Evolutionary conservation across 2,797 vertebrate species (phyloP).

Genomic region (Mallotus villosus): DNA sequence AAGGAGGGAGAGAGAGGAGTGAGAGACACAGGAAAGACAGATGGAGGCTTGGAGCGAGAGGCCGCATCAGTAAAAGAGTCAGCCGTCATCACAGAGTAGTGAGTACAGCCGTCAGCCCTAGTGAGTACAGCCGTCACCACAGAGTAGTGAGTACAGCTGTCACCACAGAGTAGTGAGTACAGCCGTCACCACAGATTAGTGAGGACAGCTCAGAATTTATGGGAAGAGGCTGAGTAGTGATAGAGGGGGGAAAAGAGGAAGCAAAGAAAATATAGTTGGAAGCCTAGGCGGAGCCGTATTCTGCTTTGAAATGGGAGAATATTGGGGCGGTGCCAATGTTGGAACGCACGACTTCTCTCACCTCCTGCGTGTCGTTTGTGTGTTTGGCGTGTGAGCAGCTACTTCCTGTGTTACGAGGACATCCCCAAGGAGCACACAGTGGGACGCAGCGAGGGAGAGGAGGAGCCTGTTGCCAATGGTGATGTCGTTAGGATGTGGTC

Average conservation of each 20-base stretch:
- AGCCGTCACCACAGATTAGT: background rate
- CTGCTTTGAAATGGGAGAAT: background rate
- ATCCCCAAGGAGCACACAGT: constrained; percentile 42
- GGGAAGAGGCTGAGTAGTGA: background rate
- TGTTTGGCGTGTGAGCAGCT: constrained; percentile 60
- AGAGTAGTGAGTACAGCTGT: constrained; percentile 8
- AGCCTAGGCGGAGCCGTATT: background rate
- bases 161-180: constrained; percentile 1
- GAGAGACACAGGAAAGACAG: background rate
- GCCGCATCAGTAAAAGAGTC: no score
- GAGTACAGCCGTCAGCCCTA: no score
- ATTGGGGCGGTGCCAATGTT: no score
- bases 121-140: no score
- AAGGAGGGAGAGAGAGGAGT: background rate
- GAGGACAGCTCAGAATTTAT: background rate
- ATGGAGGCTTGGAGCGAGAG: background rate
- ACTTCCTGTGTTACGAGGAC: constrained; percentile 84
- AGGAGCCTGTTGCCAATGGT: background rate
- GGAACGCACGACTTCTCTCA: background rate
- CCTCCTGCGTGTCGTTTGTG: background rate
- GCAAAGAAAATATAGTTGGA: background rate
- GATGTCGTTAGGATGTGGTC: constrained; percentile 70
- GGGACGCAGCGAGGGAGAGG: constrained; percentile 25
- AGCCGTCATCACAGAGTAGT: background rate
- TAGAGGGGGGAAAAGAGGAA: background rate